Evolutionary conservation across 2,113 vertebrate genomes (phyloP), one percentile per base, ranked within the genome.

Genomic region (Myrmecophaga tridactyla): DNA sequence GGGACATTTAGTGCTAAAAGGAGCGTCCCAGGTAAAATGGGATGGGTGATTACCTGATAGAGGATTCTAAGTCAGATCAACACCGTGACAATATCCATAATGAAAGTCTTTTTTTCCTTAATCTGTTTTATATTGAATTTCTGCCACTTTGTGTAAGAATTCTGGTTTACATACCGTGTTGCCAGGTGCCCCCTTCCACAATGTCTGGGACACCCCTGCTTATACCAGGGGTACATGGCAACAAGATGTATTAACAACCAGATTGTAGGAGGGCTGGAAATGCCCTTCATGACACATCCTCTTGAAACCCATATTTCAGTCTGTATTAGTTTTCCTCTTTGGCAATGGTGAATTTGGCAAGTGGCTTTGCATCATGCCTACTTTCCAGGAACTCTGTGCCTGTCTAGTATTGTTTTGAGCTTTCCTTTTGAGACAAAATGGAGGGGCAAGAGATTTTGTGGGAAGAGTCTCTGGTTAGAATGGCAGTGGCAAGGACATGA

Each of bases 101-200:
- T 23, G 63, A 85, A 88, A 92, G 15, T 1, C 7, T 4, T 2
- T 6, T 29, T 95, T 75, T 63, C 29, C 46, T 60, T 34, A 46
- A 48, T 48, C 36, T 63, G 6, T 85, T 87, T 94, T 48, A 53
- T 17, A 31, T 20, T 58, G 36, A 17, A 31, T 69, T 73, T 90
- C 83, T 78, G 34, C 6, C 7, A 5, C 27, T 58, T 56, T 1
- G 15, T 62, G 69, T 20, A 63, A 41, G n/a, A 41, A 51, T n/a
- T 86, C 3, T 11, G 48, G 43, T 60, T 18, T 62, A 27, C 11
- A 18, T 7, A 41, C 21, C 9, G 34, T 51, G 18, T 10, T 53
- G 21, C 7, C n/a, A 1, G 20, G 1, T 4, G 17, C 3, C 27
- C 9, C 13, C 4, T 17, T 1, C 23, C 1, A 0, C 4, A 23